Conservation (phyloP, 2,888 invertebrate genomes). For the Tetanocera ferruginea region DNA sequence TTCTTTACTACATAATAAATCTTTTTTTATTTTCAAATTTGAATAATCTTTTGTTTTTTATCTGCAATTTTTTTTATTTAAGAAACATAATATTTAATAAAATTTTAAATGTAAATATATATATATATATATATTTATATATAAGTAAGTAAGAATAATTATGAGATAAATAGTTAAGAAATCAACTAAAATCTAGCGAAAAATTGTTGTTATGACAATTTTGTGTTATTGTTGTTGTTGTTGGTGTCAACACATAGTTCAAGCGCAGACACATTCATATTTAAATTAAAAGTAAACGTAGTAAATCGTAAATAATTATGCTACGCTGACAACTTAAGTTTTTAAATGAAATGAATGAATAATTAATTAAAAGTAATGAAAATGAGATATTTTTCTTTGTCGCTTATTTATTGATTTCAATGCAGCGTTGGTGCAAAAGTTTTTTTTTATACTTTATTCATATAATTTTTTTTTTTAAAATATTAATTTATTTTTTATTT, state of each 20-base stretch:
- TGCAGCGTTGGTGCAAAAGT: constrained; percentile 20
- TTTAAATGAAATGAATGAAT: constrained; percentile 14
- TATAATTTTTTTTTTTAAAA: not conserved
- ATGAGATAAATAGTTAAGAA: constrained; percentile 7
- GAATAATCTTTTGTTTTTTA: constrained; percentile 10
- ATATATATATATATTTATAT: too few species aligned
- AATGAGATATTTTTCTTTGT: not conserved
- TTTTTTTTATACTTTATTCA: not conserved
- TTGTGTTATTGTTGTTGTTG: not conserved
- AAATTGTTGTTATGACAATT: not conserved
- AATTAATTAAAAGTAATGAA: constrained; percentile 3
- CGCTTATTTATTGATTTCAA: not conserved
- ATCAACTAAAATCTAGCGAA: constrained; percentile 26
- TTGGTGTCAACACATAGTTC: not conserved
- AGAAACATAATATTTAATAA: constrained; percentile 31
- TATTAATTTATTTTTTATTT: not conserved
- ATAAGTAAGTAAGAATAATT: not conserved
- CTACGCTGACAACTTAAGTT: constrained; percentile 1
- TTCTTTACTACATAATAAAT: constrained; percentile 35
- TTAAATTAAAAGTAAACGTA: not conserved
- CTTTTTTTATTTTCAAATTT: constrained; percentile 33
- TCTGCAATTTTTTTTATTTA: constrained; percentile 6
- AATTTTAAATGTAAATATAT: constrained; percentile 18
- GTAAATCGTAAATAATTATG: not conserved
- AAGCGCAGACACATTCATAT: not conserved